Base-by-base conservation (phyloP, 2,888 invertebrate genomes). In the Eurytoma adleriae region DNA sequence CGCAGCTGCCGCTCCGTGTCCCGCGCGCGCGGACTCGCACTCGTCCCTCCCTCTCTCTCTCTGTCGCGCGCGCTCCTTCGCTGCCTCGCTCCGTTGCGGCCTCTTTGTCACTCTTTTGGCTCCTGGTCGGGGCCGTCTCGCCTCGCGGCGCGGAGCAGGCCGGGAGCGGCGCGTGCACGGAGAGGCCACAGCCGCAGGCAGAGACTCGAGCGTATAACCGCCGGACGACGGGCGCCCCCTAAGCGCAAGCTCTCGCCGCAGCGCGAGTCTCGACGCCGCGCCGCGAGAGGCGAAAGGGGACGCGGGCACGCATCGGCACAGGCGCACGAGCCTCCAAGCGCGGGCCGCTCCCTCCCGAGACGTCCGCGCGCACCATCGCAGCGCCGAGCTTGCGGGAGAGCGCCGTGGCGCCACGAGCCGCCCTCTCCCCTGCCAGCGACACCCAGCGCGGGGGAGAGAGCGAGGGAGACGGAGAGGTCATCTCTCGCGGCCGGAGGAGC, bases 201-300 rank as follows among this genome's bases (percentile, higher is more conserved):
- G 24, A 62, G 54, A 18, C 54, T 68, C 62, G 13, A 16, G 76
- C 4, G n/a, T n/a, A n/a, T n/a, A n/a, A n/a, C n/a, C 30, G 30
- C 30, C 30, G 30, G 30, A 30, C 30, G 30, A 30, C 30, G 30
- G 69, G 61, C 76, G 68, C 76, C 62, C 52, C 61, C 76, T 75
- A 68, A 50, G 67, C n/a, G 59, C n/a, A 50, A 59, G 48, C 56
- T 18, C 52, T 30, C 30, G 18, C 27, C 48, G 67, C 27, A 74
- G 40, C 52, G 59, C n/a, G n/a, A 7, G 20, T 13, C 14, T 3
- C 67, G 52, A 4, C 30, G 30, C 40, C 52, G 20, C 73, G 56
- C 16, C 68, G 24, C 3, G 59, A 59, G 50, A 62, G 40, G n/a
- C n/a, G 70, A 14, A 52, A 73, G 61, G 30, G 61, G 16, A 10